phyloP scores from a whole-genome alignment of 2,888 invertebrate genomes.

The Pristionchus mayeri region DNA sequence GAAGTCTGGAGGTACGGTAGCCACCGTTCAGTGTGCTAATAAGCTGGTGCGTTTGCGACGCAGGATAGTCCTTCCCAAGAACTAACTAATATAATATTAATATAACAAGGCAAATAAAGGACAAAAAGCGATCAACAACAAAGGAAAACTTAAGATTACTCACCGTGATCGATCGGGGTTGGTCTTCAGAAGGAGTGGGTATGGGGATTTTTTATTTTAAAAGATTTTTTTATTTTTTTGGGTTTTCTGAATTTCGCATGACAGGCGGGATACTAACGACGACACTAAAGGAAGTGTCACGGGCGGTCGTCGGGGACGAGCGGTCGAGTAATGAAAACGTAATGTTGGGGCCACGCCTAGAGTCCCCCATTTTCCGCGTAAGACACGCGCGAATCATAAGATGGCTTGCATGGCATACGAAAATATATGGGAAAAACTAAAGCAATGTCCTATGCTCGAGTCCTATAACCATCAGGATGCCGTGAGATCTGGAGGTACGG shows the following conservation, averaged over 20 bases:
- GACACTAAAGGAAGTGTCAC: constrained; percentile 53
- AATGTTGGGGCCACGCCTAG: constrained; percentile 36
- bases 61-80: too few species aligned
- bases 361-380: constrained; percentile 8
- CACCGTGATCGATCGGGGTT: constrained; percentile 36
- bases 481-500: too few species aligned
- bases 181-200: constrained; percentile 41
- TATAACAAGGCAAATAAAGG: too few species aligned
- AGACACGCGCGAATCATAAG: not conserved
- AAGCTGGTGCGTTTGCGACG: too few species aligned
- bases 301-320: constrained; percentile 52
- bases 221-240: constrained; percentile 56
- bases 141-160: not conserved
- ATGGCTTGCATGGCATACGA: too few species aligned
- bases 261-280: constrained; percentile 52
- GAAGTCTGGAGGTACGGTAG: too few species aligned
- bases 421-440: too few species aligned
- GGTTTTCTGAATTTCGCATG: constrained; percentile 49
- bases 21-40: too few species aligned
- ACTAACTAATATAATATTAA: too few species aligned
- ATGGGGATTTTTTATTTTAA: constrained; percentile 54
- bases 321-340: constrained; percentile 51
- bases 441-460: too few species aligned
- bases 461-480: too few species aligned
- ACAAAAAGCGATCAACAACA: not conserved